These are phyloP conservation scores for Apamea crenata DNA, from an alignment of 2,888 invertebrate species.

Conservation along the genomic window DNA sequence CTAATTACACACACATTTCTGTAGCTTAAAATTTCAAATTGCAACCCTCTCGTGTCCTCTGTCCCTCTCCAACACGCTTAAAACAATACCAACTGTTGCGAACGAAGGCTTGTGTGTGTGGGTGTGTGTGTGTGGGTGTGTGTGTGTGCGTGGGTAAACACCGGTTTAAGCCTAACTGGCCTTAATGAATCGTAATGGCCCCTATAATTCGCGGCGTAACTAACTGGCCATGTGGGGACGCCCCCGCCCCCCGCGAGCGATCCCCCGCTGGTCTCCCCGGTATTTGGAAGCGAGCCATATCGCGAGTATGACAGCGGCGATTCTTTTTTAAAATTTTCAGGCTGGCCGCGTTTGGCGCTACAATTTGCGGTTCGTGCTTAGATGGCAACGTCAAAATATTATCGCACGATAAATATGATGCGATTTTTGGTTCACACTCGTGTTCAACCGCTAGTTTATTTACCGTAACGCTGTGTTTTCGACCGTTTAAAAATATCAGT, in stretches of 20 bases:
- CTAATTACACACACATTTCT: constrained; percentile 87
- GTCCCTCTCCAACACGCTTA: constrained; percentile 78
- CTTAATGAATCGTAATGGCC: constrained; percentile 91
- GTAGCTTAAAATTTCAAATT: constrained; percentile 85
- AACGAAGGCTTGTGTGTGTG: constrained; percentile 72
- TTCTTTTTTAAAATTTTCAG: constrained; percentile 89
- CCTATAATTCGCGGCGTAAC: constrained; percentile 91
- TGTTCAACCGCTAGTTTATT: constrained; percentile 32
- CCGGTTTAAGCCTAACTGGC: constrained; percentile 91
- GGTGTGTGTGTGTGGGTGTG: constrained; percentile 78
- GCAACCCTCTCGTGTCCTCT: constrained; percentile 74
- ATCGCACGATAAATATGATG: constrained; percentile 48
- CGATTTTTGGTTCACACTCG: constrained; percentile 42
- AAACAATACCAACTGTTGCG: constrained; percentile 85
- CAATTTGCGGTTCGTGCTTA: constrained; percentile 88
- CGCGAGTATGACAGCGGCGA: constrained; percentile 87
- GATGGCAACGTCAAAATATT: constrained; percentile 76
- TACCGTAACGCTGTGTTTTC: constrained; percentile 8
- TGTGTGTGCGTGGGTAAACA: constrained; percentile 89
- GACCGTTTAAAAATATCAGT: constrained; percentile 1
- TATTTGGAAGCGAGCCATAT: constrained; percentile 89
- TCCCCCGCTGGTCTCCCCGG: constrained; percentile 72
- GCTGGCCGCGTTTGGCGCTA: constrained; percentile 79
- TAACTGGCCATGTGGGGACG: constrained; percentile 90
- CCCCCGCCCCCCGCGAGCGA: constrained; percentile 65